A percentile compares a stretch with the other conserved stretches of the same genome.
Evolutionary conservation across 64 coral and sea anemone genomes (phyloP).

Genomic region (Pocillopora verrucosa): DNA sequence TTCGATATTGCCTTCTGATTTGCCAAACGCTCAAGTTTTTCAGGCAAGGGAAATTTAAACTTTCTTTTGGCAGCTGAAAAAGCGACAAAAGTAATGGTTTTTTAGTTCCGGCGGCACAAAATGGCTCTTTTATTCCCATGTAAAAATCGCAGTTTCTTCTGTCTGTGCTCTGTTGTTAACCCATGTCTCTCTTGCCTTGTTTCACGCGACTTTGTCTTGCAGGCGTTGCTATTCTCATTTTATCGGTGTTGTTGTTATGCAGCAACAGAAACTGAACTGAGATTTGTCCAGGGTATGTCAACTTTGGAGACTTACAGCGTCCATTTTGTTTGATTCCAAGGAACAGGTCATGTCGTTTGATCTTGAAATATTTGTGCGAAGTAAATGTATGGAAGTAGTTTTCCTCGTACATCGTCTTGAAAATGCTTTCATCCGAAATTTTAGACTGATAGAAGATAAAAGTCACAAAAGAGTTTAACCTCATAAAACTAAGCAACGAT

Average conservation of each 20-base stretch:
- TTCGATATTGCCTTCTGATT: no score
- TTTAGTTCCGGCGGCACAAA: neutral
- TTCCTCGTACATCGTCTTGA: constrained; percentile 66
- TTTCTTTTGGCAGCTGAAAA: no score
- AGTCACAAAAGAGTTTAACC: no score
- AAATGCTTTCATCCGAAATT: constrained; percentile 40
- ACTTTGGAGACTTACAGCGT: constrained; percentile 38
- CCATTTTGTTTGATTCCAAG: constrained; percentile 79
- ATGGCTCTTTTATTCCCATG: neutral
- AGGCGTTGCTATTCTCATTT: neutral
- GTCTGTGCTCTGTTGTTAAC: neutral
- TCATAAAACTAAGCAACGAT: no score
- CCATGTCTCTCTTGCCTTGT: neutral
- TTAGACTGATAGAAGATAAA: constrained; percentile 6
- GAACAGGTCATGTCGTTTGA: constrained; percentile 66
- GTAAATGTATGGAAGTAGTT: constrained; percentile 80
- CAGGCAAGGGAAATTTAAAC: no score
- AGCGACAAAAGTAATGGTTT: no score
- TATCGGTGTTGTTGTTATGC: constrained; percentile 18
- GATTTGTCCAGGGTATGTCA: constrained; percentile 67
- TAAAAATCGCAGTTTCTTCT: neutral
- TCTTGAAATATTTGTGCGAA: constrained; percentile 72
- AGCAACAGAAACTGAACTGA: constrained; percentile 79
- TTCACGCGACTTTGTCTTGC: neutral
- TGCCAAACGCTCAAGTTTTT: no score